Base-by-base conservation (phyloP, 2,888 invertebrate genomes). In the Achlya flavicornis region DNA sequence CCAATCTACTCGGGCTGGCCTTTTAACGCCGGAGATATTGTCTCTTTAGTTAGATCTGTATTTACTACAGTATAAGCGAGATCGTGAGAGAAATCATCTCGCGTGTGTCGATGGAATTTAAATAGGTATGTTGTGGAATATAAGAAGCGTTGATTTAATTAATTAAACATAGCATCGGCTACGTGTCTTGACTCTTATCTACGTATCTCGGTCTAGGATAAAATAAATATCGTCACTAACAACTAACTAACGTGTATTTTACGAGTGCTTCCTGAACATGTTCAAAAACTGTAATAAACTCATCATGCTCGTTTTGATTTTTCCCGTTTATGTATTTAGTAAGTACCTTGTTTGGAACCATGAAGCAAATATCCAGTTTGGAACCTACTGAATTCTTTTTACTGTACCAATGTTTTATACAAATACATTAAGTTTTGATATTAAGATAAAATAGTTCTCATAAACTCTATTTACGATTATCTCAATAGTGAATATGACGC, bases 1-100 rank as follows among this genome's bases (percentile, higher is more conserved):
- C 81, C 81, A 76, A 80, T 81, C 86, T 83, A 77, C 87, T 81
- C 85, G 74, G 88, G 88, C 90, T 92, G 91, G 92, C 93, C 93
- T 93, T 91, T 93, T 93, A 92, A 89, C 93, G 93, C 89, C 83
- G 84, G 87, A 87, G 92, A 92, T 92, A 92, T 93, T 93, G 93
- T 93, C 93, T 93, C 90, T 89, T 90, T 88, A 90, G 89, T 89
- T 90, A 90, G 91, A 92, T 92, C 90, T 91, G 91, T 92, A 89
- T 92, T 92, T 91, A 89, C 86, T 80, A 78, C 78, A 87, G 88
- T 87, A 87, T 82, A 87, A 79, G 82, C 77, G 74, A 84, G 81
- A 81, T 81, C 79, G 67, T 67, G 70, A 85, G 84, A 86, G 76
- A 81, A 82, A 80, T 76, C 76, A 53, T 53, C 53, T 53, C 19